These are phyloP conservation scores for Meliscaeva auricollis DNA, from an alignment of 2,888 invertebrate species.

Conservation along the genomic window DNA sequence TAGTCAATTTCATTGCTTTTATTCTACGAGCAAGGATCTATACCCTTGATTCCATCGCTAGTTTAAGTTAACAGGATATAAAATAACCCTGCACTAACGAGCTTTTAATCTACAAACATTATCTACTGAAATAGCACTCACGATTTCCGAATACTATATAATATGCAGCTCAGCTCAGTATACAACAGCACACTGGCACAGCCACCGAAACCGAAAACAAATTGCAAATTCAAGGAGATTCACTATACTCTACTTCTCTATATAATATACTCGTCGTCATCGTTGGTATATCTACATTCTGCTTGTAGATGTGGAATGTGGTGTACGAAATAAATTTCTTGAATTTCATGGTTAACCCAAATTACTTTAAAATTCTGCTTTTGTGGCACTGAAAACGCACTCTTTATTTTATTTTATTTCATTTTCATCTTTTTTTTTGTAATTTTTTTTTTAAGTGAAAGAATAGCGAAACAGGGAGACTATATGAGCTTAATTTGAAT, in stretches of 20 bases:
- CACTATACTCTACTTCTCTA: background rate
- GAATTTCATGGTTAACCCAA: conserved; percentile 48
- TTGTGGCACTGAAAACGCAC: conserved; percentile 33
- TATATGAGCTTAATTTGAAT: conserved; percentile 65
- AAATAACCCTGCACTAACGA: conserved; percentile 29
- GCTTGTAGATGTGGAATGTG: background rate
- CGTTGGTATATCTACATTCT: background rate
- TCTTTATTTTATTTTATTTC: conserved; percentile 12
- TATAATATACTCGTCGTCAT: background rate
- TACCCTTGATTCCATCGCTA: background rate
- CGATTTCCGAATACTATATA: background rate
- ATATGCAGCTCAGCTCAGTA: background rate
- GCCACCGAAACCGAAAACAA: background rate
- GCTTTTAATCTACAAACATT: conserved; percentile 29
- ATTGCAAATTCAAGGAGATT: background rate
- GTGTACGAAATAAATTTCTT: conserved; percentile 45
- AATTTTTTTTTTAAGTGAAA: conserved; percentile 11
- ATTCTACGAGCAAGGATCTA: background rate
- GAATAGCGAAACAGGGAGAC: conserved; percentile 11
- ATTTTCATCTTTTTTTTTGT: background rate
- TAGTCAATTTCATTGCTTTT: background rate
- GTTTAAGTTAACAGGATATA: conserved; percentile 23
- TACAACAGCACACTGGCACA: no score
- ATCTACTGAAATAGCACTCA: conserved; percentile 19
- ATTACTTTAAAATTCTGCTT: conserved; percentile 55